Evolutionary conservation across 1,140 invertebrate genomes (phyloP).

Genomic region (Lepidotrigona ventralis): DNA sequence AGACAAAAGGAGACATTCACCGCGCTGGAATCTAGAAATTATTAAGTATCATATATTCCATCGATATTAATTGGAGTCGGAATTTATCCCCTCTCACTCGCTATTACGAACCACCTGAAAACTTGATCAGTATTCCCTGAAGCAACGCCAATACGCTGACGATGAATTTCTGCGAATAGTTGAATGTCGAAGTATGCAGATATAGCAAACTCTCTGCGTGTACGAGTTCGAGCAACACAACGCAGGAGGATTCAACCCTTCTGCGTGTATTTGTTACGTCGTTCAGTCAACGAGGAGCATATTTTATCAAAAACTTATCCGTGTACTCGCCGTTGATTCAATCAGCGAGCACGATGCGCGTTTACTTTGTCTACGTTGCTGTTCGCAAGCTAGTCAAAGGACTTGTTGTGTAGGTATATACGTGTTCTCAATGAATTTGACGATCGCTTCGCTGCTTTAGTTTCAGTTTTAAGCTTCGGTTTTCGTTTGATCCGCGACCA

Average conservation of each 20-base stretch:
- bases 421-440: too few species aligned
- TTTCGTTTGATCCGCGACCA: too few species aligned
- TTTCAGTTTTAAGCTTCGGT: too few species aligned
- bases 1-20: conserved; percentile 19
- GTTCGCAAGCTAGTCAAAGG: too few species aligned
- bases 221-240: conserved; percentile 27
- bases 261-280: conserved; percentile 42
- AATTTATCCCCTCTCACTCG: conserved; percentile 61
- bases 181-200: conserved; percentile 51
- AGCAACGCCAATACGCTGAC: conserved; percentile 59
- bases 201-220: conserved; percentile 43
- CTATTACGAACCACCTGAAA: conserved; percentile 62
- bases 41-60: conserved; percentile 53
- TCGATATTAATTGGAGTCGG: conserved; percentile 69
- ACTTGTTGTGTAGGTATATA: too few species aligned
- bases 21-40: conserved; percentile 53
- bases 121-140: conserved; percentile 65
- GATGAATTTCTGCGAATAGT: conserved; percentile 62
- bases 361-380: background rate
- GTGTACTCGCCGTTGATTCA: background rate
- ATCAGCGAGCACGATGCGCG: background rate
- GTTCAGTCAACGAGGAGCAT: conserved; percentile 41
- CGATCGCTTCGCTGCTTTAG: too few species aligned
- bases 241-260: conserved; percentile 34
- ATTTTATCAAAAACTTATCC: conserved; percentile 38